Evolutionary conservation across 2,888 invertebrate species (phyloP), one percentile per base, ranked within the genome.

Genomic region (Cistogaster globosa): DNA sequence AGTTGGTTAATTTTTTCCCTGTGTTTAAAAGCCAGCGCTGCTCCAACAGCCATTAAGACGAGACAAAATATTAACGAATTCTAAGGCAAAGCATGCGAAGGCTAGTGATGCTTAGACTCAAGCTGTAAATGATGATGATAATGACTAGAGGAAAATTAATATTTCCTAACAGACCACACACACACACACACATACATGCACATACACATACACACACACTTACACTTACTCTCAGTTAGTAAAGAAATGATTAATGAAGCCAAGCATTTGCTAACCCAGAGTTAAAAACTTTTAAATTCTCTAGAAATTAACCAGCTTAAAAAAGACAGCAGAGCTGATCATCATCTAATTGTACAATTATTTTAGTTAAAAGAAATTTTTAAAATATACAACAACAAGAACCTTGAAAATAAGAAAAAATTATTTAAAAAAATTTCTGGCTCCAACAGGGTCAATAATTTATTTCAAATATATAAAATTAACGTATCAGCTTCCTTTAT

Each of bases 221-320:
- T 16, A 2, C 48, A 68, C 48, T 14, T 16, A 7, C 48, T 2
- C 16, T 62, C 32, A 62, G 81, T 57, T 53, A 55, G 8, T 22
- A 58, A 71, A 63, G 63, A 76, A 80, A 78, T 85, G 85, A 82
- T 85, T 82, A 74, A 85, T 85, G 78, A 51, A 69, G 65, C 18
- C 45, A 69, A 78, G 48, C 71, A 63, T 55, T 76, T 68, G 72
- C 63, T 62, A 62, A 69, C 48, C 26, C 57, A 26, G 26, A 48
- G 60, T 20, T 20, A 45, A 16, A 36, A 36, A 60, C 51, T 38
- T 42, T n/a, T 32, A 32, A 11, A 38, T 12, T 26, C 26, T 26
- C 26, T 38, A 55, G 18, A 1, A n/a, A n/a, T n/a, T n/a, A n/a
- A n/a, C n/a, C 36, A 32, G 18, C 20, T 11, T n/a, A 18, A 48